Evolutionary conservation across 2,113 vertebrate genomes (phyloP), one percentile per base, ranked within the genome.

Genomic region (Coturnix japonica): DNA sequence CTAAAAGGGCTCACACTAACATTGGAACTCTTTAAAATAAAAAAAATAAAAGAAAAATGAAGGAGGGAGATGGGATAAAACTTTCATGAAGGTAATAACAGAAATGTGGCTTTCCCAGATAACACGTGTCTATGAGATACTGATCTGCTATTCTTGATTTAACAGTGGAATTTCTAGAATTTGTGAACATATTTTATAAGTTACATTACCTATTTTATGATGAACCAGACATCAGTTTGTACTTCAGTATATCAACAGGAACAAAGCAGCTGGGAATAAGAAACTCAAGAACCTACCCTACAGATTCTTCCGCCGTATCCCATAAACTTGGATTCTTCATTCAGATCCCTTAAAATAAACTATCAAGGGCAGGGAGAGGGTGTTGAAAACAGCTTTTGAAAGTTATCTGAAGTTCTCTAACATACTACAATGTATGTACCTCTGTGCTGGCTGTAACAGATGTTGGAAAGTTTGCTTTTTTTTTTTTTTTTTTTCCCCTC

Each of bases 401-500:
- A 54, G 79, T 49, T 61, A 30, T 51, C 73, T 85, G 11, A 70
- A 43, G 74, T 59, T 71, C 63, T 73, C 61, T 26, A 16, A 51
- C 57, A 8, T 18, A 46, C 79, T 31, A 63, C 81, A 49, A 56
- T 64, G 49, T 18, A 22, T 11, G 20, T 80, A 19, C 61, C 10
- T 89, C 59, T 46, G 57, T 56, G 91, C 77, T 35, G 37, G 87
- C 69, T 85, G n/a, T 77, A 94, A 65, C 95, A 96, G 94, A 96
- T 83, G 93, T 43, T 60, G 85, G 93, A 91, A 95, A 95, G 94
- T 91, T 93, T 61, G 35, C 57, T 72, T 87, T 73, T 72, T 89
- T 13, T 77, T 59, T 49, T 63, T n/a, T n/a, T 65, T 72, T 89
- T 39, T 39, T 39, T 39, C 39, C 39, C 12, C 57, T 79, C 81